phyloP scores from a whole-genome alignment of 2,888 invertebrate genomes.

The Drosophila recens region DNA sequence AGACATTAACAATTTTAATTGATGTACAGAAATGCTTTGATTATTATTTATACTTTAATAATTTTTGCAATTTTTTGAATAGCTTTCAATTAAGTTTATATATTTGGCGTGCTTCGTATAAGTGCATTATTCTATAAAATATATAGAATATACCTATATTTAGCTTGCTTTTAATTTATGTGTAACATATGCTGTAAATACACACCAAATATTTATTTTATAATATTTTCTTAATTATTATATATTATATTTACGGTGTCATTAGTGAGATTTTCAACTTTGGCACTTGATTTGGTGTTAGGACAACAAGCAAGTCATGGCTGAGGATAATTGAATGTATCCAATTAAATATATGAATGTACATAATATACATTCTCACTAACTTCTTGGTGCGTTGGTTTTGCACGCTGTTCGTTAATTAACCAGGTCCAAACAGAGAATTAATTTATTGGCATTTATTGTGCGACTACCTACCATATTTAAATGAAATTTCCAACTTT shows the following conservation, averaged over 20 bases:
- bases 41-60: slow-evolving; percentile 42
- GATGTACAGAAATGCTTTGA: slow-evolving; percentile 34
- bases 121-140: slow-evolving; percentile 16
- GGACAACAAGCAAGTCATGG: slow-evolving; percentile 74
- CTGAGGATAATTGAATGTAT: slow-evolving; percentile 8
- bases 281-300: slow-evolving; percentile 47
- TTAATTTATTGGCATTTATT: slow-evolving; percentile 14
- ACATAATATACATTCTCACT: background rate
- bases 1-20: slow-evolving; percentile 28
- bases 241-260: slow-evolving; percentile 26
- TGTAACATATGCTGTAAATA: slow-evolving; percentile 75
- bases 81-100: slow-evolving; percentile 41
- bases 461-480: slow-evolving; percentile 21
- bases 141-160: slow-evolving; percentile 22
- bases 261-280: slow-evolving; percentile 18
- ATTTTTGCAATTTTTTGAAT: slow-evolving; percentile 31
- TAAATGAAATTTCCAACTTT: slow-evolving; percentile 48
- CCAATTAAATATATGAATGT: background rate
- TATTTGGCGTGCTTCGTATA: slow-evolving; percentile 59
- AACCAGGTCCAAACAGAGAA: slow-evolving; percentile 10
- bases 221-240: slow-evolving; percentile 39
- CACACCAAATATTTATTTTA: slow-evolving; percentile 54
- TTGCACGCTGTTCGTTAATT: slow-evolving; percentile 42
- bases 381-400: slow-evolving; percentile 34
- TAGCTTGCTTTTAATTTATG: slow-evolving; percentile 64